phyloP scores from a whole-genome alignment of 2,113 vertebrate genomes.

The Athene noctua region DNA sequence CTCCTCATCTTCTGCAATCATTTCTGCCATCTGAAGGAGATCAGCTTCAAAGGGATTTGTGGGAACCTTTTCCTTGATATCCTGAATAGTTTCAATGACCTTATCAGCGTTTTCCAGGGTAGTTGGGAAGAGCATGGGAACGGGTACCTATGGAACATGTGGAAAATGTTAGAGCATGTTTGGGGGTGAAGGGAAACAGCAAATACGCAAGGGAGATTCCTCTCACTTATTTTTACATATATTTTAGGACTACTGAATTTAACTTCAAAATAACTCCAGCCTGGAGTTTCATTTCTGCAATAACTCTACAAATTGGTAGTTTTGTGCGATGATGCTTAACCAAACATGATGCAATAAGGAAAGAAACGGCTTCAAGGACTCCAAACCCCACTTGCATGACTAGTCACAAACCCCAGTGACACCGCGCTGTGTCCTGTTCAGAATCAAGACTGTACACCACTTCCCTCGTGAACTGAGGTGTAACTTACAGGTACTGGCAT shows the following conservation, averaged over 20 bases:
- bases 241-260: background rate
- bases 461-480: background rate
- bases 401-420: background rate
- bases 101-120: slow-evolving; percentile 83
- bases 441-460: background rate
- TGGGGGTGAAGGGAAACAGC: background rate
- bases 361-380: background rate
- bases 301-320: background rate
- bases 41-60: slow-evolving; percentile 90
- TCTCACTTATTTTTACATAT: background rate
- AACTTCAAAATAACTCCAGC: background rate
- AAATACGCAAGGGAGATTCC: background rate
- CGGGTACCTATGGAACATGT: slow-evolving; percentile 79
- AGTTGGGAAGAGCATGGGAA: slow-evolving; percentile 91
- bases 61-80: slow-evolving; percentile 89
- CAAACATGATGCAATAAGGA: background rate
- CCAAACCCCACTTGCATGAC: background rate
- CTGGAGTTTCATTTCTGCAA: background rate
- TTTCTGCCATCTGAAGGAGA: slow-evolving; percentile 97
- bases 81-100: slow-evolving; percentile 83
- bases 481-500: slow-evolving; percentile 90
- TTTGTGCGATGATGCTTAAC: background rate
- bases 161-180: background rate
- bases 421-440: background rate
- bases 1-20: slow-evolving; percentile 90